Evolutionary conservation across 1,140 invertebrate species (phyloP), one percentile per base, ranked within the genome.

Genomic region (Luehdorfia chinensis): DNA sequence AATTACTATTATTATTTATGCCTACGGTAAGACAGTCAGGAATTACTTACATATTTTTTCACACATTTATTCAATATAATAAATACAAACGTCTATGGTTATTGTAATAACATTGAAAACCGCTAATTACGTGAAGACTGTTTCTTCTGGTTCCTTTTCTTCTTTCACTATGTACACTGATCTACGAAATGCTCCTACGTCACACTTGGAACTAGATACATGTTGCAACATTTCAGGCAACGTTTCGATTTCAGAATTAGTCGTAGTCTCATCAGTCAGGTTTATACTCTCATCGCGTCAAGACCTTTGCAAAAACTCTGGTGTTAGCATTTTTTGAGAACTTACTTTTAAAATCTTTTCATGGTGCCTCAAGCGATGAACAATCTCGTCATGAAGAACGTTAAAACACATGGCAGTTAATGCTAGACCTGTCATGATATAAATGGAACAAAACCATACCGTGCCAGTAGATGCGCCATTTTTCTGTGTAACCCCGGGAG

Each of bases 361-460:
- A 41, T 88, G 87, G 59, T 94, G 92, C 58, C 90, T 90, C n/a
- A 94, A 84, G 47, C 93, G 90, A 80, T 94, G 93, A 7, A 94
- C 91, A 34, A 95, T 93, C 77, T 98, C 96, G 72, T 98, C 96
- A 84, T 99, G 97, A 43, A 99, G 93, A 19, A 99, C 93, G 76
- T 98, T 98, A 87, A 98, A 98, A 62, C 96, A 98, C 96, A 98
- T 98, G 16, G 97, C 96, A n/a, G 97, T 96, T 21, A 99, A 85
- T 0, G 97, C 96, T 89, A 99, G 93, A 1, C 97, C 98, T 16
- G 96, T 93, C 83, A 99, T 93, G 47, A 99, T 94, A 84, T 99
- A 99, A 55, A 98, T 90, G 28, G 97, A 97, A 81, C 96, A 97
- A 77, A 96, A 95, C 94, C 94, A 96, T 30, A 95, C 89, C 1